Evolutionary conservation across 1,140 invertebrate species (phyloP).

Genomic region (Homarus americanus): DNA sequence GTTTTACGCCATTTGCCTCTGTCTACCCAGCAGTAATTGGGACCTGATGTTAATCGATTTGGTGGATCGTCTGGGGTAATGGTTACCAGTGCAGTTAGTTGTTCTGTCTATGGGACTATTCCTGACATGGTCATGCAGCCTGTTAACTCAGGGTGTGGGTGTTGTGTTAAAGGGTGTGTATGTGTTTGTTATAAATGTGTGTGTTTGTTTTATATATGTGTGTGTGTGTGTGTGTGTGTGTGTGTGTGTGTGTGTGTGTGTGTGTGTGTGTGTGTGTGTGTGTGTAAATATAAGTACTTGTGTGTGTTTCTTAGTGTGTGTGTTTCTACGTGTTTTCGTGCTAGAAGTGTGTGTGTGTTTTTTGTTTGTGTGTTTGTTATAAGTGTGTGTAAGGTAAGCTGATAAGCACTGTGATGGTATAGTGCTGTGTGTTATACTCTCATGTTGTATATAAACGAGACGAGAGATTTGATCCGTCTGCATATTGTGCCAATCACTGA

Average conservation of each 20-base stretch:
- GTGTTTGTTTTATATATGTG: conserved; percentile 12
- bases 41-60: too few relatives aligned
- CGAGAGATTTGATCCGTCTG: too few relatives aligned
- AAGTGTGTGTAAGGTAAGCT: too few relatives aligned
- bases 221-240: conserved; percentile 17
- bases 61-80: too few relatives aligned
- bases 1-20: too few relatives aligned
- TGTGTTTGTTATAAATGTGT: neutral
- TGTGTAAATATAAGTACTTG: neutral
- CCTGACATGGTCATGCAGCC: neutral
- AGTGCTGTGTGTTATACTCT: too few relatives aligned
- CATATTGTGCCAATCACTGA: too few relatives aligned
- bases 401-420: too few relatives aligned
- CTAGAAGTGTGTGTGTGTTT: neutral
- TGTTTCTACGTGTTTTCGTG: neutral
- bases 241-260: conserved; percentile 29
- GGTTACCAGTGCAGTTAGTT: too few relatives aligned
- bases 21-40: too few relatives aligned
- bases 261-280: conserved; percentile 19
- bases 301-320: neutral
- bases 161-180: neutral
- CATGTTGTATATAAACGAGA: too few relatives aligned
- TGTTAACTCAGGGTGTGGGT: neutral
- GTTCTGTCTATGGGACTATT: too few relatives aligned
- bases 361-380: neutral